A percentile compares a stretch with the other conserved stretches of the same genome.
Conservation (phyloP, 1,140 invertebrate species). For the Druon quercuslanigerum region DNA sequence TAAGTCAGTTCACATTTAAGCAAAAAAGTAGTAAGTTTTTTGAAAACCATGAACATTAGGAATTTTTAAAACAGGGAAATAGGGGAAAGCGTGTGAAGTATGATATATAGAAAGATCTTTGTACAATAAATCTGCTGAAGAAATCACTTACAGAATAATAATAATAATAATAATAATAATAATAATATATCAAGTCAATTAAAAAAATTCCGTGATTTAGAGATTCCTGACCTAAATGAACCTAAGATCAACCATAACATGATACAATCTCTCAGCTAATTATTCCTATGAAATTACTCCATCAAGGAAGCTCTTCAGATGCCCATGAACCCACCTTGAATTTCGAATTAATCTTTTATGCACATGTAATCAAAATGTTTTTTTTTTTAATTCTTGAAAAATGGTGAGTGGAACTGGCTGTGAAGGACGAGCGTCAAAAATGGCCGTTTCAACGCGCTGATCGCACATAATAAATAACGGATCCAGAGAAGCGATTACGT, state of each 20-base stretch:
- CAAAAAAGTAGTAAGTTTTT: too few relatives aligned
- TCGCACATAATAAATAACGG: slow-evolving; percentile 21
- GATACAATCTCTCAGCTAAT: background rate
- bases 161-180: too few relatives aligned
- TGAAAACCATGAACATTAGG: too few relatives aligned
- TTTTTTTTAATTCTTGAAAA: background rate
- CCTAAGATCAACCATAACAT: background rate
- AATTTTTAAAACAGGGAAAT: too few relatives aligned
- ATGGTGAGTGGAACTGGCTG: slow-evolving; percentile 16
- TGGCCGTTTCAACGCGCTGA: slow-evolving; percentile 9
- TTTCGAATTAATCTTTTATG: slow-evolving; percentile 6
- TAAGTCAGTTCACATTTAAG: too few relatives aligned
- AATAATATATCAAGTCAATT: too few relatives aligned
- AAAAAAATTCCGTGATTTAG: too few relatives aligned
- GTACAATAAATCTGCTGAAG: too few relatives aligned
- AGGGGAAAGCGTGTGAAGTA: too few relatives aligned
- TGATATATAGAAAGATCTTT: too few relatives aligned
- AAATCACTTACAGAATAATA: background rate
- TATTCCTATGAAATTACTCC: background rate
- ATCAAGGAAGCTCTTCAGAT: background rate
- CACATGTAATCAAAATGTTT: slow-evolving; percentile 3
- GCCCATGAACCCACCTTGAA: background rate
- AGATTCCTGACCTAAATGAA: background rate
- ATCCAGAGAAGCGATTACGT: slow-evolving; percentile 23
- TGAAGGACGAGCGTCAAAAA: slow-evolving; percentile 29